Conservation (phyloP, 2,113 vertebrate species). For the Marmota flaviventris region DNA sequence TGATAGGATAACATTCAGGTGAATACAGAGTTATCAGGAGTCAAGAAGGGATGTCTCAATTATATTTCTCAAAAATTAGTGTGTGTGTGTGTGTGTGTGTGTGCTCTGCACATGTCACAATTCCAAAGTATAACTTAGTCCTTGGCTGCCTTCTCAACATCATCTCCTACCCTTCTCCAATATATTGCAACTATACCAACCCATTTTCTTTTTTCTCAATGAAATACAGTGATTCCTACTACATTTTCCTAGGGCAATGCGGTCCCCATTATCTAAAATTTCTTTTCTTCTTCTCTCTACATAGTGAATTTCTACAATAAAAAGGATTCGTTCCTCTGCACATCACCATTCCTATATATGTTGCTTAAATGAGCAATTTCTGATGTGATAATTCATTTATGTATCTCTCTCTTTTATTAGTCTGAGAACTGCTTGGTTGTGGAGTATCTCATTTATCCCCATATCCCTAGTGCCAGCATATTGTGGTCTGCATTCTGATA, state of each 20-base stretch:
- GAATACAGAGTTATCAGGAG: not conserved
- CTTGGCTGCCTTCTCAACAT: not conserved
- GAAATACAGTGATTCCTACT: not conserved
- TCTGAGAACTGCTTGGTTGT: not conserved
- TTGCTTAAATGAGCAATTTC: not conserved
- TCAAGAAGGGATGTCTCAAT: not conserved
- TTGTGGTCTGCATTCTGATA: not conserved
- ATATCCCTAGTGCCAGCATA: not conserved
- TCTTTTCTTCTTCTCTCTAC: not conserved
- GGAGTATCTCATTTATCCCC: not conserved
- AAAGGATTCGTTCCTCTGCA: not conserved
- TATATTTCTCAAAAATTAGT: not conserved
- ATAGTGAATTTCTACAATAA: not conserved
- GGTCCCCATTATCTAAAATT: not conserved
- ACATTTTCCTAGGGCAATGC: not conserved
- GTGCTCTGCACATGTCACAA: not conserved
- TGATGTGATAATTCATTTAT: not conserved
- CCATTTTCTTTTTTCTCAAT: not conserved
- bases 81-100: not conserved
- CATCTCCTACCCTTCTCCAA: not conserved
- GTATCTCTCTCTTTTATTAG: not conserved
- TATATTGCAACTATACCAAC: not conserved
- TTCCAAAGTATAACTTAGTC: not conserved
- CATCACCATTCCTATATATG: not conserved
- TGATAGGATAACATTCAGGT: not conserved